phyloP scores from a whole-genome alignment of 2,797 vertebrate genomes.

The Coregonus suidteri region DNA sequence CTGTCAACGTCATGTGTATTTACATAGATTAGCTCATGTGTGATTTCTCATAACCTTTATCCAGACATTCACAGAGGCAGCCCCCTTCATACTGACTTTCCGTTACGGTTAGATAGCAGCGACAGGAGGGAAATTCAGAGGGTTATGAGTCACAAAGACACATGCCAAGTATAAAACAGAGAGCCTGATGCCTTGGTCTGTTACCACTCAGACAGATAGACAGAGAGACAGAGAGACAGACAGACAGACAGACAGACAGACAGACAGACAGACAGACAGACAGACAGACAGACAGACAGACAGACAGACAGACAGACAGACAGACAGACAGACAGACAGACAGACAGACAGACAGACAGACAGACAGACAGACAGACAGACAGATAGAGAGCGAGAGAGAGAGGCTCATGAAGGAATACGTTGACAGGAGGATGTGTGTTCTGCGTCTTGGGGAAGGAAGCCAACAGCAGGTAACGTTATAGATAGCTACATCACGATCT shows the following conservation, averaged over 20 bases:
- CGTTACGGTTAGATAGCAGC: conserved; percentile 22
- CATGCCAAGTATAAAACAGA: conserved; percentile 57
- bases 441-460: conserved; percentile 52
- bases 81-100: neutral
- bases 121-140: conserved; percentile 52
- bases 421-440: conserved; percentile 50
- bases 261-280: conserved; percentile 16
- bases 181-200: conserved; percentile 27
- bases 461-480: conserved; percentile 50
- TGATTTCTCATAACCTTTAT: neutral
- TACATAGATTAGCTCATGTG: neutral
- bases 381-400: no score
- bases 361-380: no score
- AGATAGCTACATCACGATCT: neutral
- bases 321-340: no score
- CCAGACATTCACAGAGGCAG: neutral
- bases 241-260: neutral
- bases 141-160: conserved; percentile 57
- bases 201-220: conserved; percentile 30
- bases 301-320: neutral
- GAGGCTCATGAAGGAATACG: conserved; percentile 21
- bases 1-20: no score
- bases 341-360: no score
- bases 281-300: conserved; percentile 9
- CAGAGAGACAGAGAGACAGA: conserved; percentile 25